phyloP scores from a whole-genome alignment of 2,113 vertebrate species.

The Barbus barbus region DNA sequence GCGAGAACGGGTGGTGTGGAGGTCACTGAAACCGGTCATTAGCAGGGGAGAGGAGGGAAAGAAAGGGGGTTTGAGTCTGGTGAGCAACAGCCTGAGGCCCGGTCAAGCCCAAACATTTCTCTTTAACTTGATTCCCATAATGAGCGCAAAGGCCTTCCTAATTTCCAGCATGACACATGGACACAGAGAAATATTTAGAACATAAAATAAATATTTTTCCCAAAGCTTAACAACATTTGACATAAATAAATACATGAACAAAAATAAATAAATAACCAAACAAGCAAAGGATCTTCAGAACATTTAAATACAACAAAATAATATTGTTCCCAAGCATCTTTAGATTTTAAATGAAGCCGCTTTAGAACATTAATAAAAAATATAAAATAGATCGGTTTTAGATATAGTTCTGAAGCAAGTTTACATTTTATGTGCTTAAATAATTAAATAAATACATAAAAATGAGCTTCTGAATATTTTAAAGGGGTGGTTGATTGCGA shows the following conservation, averaged over 20 bases:
- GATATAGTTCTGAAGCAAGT: neutral
- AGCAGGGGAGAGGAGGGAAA: slow-evolving; percentile 38
- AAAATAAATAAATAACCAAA: neutral
- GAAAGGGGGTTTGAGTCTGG: slow-evolving; percentile 26
- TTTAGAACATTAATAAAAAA: neutral
- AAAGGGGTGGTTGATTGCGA: too few relatives aligned
- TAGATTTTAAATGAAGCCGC: neutral
- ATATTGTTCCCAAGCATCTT: neutral
- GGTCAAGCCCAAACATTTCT: slow-evolving; percentile 60
- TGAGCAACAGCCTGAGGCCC: slow-evolving; percentile 58
- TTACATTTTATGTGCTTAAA: neutral
- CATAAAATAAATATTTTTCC: neutral
- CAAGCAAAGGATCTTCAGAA: neutral
- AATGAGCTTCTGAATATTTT: neutral
- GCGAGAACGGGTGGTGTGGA: slow-evolving; percentile 53
- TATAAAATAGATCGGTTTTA: neutral
- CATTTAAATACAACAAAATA: neutral
- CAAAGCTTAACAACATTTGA: neutral
- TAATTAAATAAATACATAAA: neutral
- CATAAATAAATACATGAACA: neutral
- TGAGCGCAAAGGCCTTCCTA: slow-evolving; percentile 65
- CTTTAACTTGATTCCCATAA: slow-evolving; percentile 77
- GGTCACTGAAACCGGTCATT: slow-evolving; percentile 62
- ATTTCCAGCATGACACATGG: slow-evolving; percentile 53
- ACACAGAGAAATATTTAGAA: slow-evolving; percentile 59